Conservation (phyloP, 2,797 vertebrate genomes). For the Lepilemur ruficaudatus region DNA sequence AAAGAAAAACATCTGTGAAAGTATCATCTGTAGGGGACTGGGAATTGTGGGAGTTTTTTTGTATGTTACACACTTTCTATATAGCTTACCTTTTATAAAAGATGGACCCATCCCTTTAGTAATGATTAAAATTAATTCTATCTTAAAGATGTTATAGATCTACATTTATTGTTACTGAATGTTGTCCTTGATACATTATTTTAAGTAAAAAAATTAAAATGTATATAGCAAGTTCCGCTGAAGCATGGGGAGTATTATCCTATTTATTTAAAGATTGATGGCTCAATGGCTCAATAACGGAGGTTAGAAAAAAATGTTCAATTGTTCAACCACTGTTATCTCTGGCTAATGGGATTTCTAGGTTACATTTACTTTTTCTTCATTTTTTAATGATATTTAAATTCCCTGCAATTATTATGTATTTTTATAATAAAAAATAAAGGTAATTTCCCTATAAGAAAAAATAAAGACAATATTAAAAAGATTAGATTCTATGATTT, state of each 20-base stretch:
- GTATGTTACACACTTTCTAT: neutral
- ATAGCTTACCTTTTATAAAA: neutral
- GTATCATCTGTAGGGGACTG: neutral
- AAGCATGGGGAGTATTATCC: neutral
- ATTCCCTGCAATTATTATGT: neutral
- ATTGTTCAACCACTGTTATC: neutral
- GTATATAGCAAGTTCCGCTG: neutral
- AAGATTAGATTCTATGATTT: neutral
- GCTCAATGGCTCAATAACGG: neutral
- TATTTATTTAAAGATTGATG: neutral
- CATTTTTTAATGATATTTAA: slow-evolving; percentile 5
- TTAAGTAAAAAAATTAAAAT: neutral
- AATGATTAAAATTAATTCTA: neutral
- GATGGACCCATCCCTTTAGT: neutral
- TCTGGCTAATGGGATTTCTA: neutral
- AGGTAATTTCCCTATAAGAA: neutral
- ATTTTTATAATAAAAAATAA: slow-evolving; percentile 5
- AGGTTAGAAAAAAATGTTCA: neutral
- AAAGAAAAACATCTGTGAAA: neutral
- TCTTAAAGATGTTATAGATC: neutral
- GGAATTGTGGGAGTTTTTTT: neutral
- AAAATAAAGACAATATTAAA: slow-evolving; percentile 11
- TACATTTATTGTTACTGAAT: neutral
- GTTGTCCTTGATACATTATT: neutral
- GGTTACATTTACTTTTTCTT: neutral